These are phyloP conservation scores for Saccostrea echinata DNA, from an alignment of 1,140 invertebrate genomes.

Conservation along the genomic window DNA sequence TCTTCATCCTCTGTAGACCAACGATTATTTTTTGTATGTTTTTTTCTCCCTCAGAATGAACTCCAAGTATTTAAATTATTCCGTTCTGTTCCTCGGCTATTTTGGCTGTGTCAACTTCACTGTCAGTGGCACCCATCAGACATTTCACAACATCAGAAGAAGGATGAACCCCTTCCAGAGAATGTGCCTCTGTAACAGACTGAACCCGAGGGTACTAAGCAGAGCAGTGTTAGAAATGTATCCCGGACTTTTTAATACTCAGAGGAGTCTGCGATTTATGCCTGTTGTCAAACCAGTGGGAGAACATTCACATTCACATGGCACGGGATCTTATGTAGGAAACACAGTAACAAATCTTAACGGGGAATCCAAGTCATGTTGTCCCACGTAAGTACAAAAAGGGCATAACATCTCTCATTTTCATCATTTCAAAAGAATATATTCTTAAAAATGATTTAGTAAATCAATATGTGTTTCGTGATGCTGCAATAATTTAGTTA, in stretches of 20 bases:
- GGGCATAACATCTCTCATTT: no score
- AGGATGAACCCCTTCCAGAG: conserved; percentile 12
- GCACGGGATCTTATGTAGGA: conserved; percentile 18
- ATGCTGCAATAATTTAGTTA: no score
- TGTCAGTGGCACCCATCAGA: conserved; percentile 19
- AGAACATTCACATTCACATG: conserved; percentile 23
- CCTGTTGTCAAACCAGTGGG: conserved; percentile 48
- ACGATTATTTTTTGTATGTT: neutral
- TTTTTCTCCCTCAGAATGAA: conserved; percentile 7
- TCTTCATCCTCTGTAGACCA: neutral
- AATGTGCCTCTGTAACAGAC: neutral
- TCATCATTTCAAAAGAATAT: no score
- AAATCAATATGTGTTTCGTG: no score
- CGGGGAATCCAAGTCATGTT: conserved; percentile 8
- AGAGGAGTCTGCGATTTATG: conserved; percentile 27
- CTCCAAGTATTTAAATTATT: neutral
- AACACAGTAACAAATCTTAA: conserved; percentile 9
- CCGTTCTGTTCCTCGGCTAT: neutral
- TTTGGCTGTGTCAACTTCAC: neutral
- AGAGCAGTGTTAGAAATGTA: conserved; percentile 38
- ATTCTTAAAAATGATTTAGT: no score
- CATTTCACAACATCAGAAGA: neutral
- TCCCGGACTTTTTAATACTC: conserved; percentile 40
- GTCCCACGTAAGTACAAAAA: conserved; percentile 40
- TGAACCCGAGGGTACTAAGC: neutral